Conservation (phyloP, 2,113 vertebrate genomes). For the Riparia riparia region DNA sequence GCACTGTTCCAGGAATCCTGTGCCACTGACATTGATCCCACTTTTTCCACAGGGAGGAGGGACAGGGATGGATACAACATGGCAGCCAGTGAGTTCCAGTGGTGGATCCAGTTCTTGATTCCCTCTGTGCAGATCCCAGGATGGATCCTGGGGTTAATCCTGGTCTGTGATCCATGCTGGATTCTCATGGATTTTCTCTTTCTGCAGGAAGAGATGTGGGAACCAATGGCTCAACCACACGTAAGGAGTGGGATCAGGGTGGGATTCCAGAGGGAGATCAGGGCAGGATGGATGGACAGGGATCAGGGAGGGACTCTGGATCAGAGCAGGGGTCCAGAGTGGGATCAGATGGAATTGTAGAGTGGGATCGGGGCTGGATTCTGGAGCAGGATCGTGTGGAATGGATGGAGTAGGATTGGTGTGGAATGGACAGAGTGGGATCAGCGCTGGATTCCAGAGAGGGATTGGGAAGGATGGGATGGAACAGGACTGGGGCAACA, state of each 20-base stretch:
- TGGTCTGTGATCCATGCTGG: accelerated
- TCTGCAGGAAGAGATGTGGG: accelerated
- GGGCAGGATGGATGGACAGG: background rate
- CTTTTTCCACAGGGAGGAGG: background rate
- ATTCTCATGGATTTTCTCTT: background rate
- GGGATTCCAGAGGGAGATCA: accelerated
- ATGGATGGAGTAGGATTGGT: background rate
- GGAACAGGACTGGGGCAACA: too few relatives aligned
- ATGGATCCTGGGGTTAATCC: background rate
- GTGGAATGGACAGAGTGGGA: too few relatives aligned
- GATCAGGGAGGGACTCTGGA: background rate
- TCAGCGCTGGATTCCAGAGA: background rate
- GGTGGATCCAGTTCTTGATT: background rate
- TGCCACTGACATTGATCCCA: accelerated
- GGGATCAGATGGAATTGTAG: background rate
- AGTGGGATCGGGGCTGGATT: background rate
- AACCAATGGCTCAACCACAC: accelerated
- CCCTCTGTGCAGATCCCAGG: background rate
- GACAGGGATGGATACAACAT: background rate
- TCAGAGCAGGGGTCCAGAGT: background rate
- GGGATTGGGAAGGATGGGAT: too few relatives aligned
- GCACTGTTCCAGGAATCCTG: background rate
- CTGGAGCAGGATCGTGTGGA: background rate
- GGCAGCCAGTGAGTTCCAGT: background rate
- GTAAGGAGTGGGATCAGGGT: accelerated